phyloP scores from a whole-genome alignment of 23 tunicate species.

The Phallusia fumigata region DNA sequence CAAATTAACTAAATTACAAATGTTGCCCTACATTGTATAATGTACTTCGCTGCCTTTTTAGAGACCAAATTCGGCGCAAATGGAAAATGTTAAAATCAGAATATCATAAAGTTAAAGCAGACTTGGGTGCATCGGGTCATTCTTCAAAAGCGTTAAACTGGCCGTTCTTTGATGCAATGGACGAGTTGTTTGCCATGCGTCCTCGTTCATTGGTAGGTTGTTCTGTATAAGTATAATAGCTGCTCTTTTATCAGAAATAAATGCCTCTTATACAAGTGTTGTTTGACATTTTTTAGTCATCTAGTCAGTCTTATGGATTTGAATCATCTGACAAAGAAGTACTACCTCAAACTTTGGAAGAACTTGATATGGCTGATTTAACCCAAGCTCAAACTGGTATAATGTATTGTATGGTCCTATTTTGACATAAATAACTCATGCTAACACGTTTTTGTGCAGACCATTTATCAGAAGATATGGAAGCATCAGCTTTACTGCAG shows the following conservation, averaged over 20 bases:
- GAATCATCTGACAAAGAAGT: neutral
- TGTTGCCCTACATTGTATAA: too few relatives aligned
- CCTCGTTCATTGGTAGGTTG: conserved; percentile 1
- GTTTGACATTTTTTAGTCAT: conserved; percentile 4
- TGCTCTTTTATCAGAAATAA: neutral
- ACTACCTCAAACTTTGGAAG: neutral
- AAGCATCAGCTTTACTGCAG: neutral
- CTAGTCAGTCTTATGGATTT: neutral
- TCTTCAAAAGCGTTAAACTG: conserved; percentile 14
- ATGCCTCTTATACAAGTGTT: neutral
- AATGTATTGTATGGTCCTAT: too few relatives aligned
- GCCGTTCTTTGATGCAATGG: conserved; percentile 17
- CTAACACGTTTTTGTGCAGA: neutral
- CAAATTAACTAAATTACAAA: neutral
- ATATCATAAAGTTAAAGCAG: conserved; percentile 7
- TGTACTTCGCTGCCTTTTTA: neutral
- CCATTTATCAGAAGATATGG: neutral
- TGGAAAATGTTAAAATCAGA: conserved; percentile 12
- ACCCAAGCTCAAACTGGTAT: neutral
- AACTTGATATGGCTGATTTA: neutral
- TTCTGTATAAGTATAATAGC: too few relatives aligned
- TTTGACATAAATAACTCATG: too few relatives aligned
- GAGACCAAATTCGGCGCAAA: neutral
- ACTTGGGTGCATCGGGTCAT: neutral
- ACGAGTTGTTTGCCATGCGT: conserved; percentile 4